Percentiles rank a stretch among this genome's conserved stretches.
phyloP scores from a whole-genome alignment of 2,113 vertebrate species.

The Microcebus tavaratra region DNA sequence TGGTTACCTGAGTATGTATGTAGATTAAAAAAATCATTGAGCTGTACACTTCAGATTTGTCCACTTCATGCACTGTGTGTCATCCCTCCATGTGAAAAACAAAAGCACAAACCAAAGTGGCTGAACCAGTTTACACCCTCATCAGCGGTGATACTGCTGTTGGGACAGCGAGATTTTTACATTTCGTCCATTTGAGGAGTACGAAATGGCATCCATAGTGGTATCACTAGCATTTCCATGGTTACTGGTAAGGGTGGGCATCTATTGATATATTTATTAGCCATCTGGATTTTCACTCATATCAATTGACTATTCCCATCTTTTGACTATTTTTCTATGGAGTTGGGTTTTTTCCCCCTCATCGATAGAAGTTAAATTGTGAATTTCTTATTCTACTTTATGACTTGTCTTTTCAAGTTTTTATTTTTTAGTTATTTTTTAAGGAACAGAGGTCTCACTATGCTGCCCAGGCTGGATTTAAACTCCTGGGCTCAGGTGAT shows the following conservation, averaged over 20 bases:
- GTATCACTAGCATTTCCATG: not conserved
- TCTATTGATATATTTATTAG: not conserved
- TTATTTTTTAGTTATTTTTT: no score
- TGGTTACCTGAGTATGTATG: no score
- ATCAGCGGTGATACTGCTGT: not conserved
- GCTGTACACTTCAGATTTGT: not conserved
- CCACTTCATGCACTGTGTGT: not conserved
- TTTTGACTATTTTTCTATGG: not conserved
- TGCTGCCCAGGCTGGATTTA: no score
- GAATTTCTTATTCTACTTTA: not conserved
- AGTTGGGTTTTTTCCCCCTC: not conserved
- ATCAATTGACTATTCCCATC: not conserved
- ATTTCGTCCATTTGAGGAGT: not conserved
- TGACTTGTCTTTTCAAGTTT: not conserved
- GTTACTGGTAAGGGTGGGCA: not conserved
- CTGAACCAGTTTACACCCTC: not conserved
- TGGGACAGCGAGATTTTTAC: not conserved
- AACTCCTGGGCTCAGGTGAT: no score
- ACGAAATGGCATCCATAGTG: no score
- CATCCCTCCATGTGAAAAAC: not conserved
- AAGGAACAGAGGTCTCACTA: no score
- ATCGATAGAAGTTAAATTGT: not conserved
- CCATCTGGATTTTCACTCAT: not conserved
- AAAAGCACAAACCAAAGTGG: not conserved
- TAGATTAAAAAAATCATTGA: no score